Evolutionary conservation across 2,888 invertebrate genomes (phyloP).

Genomic region (Noctua janthe): DNA sequence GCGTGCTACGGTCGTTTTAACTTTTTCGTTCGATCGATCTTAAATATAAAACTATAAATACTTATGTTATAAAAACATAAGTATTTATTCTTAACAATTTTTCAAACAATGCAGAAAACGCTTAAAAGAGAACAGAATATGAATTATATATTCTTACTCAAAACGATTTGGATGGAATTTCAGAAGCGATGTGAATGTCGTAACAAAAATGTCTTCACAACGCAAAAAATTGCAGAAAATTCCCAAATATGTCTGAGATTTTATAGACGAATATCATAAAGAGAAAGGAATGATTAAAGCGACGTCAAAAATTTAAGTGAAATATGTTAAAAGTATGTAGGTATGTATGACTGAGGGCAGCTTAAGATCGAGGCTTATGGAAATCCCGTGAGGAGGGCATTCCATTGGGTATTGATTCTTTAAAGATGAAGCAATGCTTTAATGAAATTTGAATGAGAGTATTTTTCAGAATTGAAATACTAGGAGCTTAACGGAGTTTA

Average conservation of each 20-base stretch:
- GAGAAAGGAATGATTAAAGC: conserved; percentile 1
- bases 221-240: background rate
- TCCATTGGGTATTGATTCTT: background rate
- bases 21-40: too few species aligned
- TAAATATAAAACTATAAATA: background rate
- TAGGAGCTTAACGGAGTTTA: background rate
- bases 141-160: conserved; percentile 15
- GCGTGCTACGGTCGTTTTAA: too few species aligned
- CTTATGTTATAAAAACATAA: too few species aligned
- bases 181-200: conserved; percentile 1
- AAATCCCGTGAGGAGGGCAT: background rate
- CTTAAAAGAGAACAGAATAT: background rate
- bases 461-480: background rate
- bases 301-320: background rate
- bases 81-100: background rate
- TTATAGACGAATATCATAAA: background rate
- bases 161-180: conserved; percentile 11
- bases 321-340: background rate
- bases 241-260: conserved; percentile 12
- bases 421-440: background rate
- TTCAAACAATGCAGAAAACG: conserved; percentile 12
- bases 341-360: background rate
- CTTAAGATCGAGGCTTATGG: background rate
- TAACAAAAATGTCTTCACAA: conserved; percentile 18
- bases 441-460: background rate